phyloP scores from a whole-genome alignment of 2,113 vertebrate genomes.

The Potamarius usumacintae region DNA sequence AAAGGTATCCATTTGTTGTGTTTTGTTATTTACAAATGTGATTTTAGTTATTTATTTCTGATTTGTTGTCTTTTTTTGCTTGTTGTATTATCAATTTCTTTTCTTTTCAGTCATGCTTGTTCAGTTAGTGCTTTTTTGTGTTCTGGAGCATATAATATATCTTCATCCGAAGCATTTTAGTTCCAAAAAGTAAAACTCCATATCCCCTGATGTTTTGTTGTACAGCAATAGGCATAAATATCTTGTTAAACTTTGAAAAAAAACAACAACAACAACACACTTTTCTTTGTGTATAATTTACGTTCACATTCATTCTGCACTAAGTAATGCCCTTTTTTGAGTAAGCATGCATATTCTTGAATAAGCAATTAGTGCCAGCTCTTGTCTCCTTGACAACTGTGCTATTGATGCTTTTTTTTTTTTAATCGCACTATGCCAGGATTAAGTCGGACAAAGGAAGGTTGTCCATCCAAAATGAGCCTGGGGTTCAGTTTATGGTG shows the following conservation, averaged over 20 bases:
- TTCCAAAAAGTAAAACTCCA: not conserved
- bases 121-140: not conserved
- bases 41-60: not conserved
- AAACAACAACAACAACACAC: too few relatives aligned
- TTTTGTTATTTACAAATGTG: not conserved
- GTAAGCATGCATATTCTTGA: conserved; percentile 22
- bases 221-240: not conserved
- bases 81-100: not conserved
- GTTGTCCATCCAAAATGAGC: conserved; percentile 9
- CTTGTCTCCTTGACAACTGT: conserved; percentile 46
- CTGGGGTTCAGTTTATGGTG: not conserved
- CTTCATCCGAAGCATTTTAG: conserved; percentile 16
- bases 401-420: conserved; percentile 22
- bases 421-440: not conserved
- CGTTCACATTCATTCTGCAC: conserved; percentile 24
- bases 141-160: not conserved
- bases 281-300: conserved; percentile 1
- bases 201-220: not conserved
- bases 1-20: not conserved
- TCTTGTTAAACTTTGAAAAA: not conserved
- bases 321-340: conserved; percentile 29
- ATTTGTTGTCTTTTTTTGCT: not conserved
- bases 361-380: conserved; percentile 39
- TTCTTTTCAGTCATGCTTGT: not conserved
- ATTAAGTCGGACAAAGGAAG: conserved; percentile 35